Base-by-base conservation (phyloP, 1,140 invertebrate genomes). In the Pinna nobilis region DNA sequence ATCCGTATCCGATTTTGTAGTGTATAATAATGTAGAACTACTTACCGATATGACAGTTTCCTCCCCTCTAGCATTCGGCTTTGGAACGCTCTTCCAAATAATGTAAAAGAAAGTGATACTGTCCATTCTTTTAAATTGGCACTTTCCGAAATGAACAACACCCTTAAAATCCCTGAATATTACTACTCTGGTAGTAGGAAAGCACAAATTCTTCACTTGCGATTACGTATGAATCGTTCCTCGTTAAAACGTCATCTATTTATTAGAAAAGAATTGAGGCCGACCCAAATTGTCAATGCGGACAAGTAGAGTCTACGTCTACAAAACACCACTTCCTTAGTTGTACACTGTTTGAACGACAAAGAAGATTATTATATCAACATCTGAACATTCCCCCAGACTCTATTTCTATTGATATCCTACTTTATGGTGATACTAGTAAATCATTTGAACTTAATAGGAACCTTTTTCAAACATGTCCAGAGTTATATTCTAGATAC, bases 361-460 rank as follows among this genome's bases (percentile, higher is more conserved):
- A n/a, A n/a, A n/a, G n/a, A n/a, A n/a, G n/a, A n/a, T n/a, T n/a
- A n/a, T n/a, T n/a, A n/a, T 11, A 11, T 44, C 39, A 44, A 44
- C 9, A 44, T 9, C 39, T 44, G 9, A 11, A 44, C n/a, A 44
- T n/a, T 44, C 39, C 39, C 39, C 39, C 9, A 11, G 39, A 44
- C n/a, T 44, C 39, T n/a, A 11, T 44, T n/a, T 11, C 9, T n/a
- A 11, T n/a, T 44, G 39, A 44, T 44, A 11, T 44, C 39, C n/a
- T 44, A 44, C 39, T 44, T 44, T 44, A 44, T 44, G 39, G 39
- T 44, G 39, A 44, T 44, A 44, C 39, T 44, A 11, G n/a, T 44
- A 44, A 44, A 44, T 44, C 39, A 44, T 44, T 44, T 44, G 39
- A 44, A 44, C n/a, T n/a, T n/a, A n/a, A n/a, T n/a, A n/a, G n/a